Evolutionary conservation across 2,888 invertebrate genomes (phyloP).

Genomic region (Trimorus sp.): DNA sequence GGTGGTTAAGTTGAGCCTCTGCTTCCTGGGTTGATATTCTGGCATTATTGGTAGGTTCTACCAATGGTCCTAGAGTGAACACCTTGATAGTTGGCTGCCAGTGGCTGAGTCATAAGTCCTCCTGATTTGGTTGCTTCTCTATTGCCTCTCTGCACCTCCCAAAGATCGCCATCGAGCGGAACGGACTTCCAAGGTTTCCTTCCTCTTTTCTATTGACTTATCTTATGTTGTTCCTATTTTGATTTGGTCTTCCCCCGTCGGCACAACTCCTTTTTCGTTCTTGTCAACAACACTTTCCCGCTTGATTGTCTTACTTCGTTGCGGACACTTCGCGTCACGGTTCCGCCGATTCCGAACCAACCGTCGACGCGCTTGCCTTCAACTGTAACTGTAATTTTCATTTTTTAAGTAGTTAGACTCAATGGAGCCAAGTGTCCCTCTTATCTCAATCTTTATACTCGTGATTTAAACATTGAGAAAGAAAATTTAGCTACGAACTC

Average conservation of each 20-base stretch:
- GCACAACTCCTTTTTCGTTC: conserved; percentile 16
- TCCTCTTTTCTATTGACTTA: conserved; percentile 6
- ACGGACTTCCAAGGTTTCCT: conserved; percentile 42
- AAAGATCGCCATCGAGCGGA: conserved; percentile 48
- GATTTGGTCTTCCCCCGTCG: too few relatives aligned
- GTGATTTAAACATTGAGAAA: conserved; percentile 49
- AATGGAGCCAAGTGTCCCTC: conserved; percentile 59
- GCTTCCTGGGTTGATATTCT: too few relatives aligned
- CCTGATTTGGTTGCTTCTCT: conserved; percentile 10
- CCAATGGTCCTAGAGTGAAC: too few relatives aligned
- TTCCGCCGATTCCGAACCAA: conserved; percentile 40
- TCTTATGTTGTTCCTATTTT: too few relatives aligned
- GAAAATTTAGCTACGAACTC: conserved; percentile 29
- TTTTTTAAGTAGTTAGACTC: conserved; percentile 64
- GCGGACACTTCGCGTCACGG: conserved; percentile 40
- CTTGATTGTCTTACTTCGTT: conserved; percentile 37
- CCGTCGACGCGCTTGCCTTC: conserved; percentile 53
- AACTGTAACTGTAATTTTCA: conserved; percentile 62
- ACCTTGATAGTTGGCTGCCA: too few relatives aligned
- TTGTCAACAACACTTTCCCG: conserved; percentile 1
- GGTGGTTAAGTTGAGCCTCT: too few relatives aligned
- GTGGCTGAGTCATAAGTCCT: too few relatives aligned
- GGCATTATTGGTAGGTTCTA: too few relatives aligned
- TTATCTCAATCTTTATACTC: conserved; percentile 62
- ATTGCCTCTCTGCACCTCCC: neutral